Conservation (phyloP, 2,888 invertebrate species). For the Eustalomyia histrio region DNA sequence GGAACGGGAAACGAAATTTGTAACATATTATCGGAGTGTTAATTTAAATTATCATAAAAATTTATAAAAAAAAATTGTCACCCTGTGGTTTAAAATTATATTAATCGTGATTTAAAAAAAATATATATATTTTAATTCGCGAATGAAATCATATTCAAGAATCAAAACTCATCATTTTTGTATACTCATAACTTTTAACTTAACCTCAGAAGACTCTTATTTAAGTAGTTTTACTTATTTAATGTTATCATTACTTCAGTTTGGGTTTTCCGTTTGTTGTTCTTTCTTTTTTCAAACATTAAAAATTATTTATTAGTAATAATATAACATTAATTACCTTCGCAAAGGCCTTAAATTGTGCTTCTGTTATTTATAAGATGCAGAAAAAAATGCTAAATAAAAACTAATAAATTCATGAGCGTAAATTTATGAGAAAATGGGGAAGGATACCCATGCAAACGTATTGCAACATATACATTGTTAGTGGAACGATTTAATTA, state of each 20-base stretch:
- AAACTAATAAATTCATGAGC: constrained; percentile 60
- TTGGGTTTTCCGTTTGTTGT: not conserved
- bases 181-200: too few species aligned
- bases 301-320: constrained; percentile 67
- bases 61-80: too few species aligned
- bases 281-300: constrained; percentile 35
- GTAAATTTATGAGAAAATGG: constrained; percentile 57
- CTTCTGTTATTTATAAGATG: constrained; percentile 50
- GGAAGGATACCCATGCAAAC: constrained; percentile 17
- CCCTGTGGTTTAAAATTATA: too few species aligned
- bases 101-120: too few species aligned
- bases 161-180: too few species aligned
- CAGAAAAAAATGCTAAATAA: constrained; percentile 37
- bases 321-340: constrained; percentile 67
- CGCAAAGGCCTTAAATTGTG: constrained; percentile 42
- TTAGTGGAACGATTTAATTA: too few species aligned
- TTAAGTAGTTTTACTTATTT: constrained; percentile 27
- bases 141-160: too few species aligned
- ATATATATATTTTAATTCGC: too few species aligned
- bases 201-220: constrained; percentile 28
- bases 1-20: too few species aligned
- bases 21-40: too few species aligned
- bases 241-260: constrained; percentile 56
- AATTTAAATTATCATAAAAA: too few species aligned
- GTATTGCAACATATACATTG: too few species aligned